Base-by-base conservation (phyloP, 2,113 vertebrate genomes). In the Phoxinus phoxinus region DNA sequence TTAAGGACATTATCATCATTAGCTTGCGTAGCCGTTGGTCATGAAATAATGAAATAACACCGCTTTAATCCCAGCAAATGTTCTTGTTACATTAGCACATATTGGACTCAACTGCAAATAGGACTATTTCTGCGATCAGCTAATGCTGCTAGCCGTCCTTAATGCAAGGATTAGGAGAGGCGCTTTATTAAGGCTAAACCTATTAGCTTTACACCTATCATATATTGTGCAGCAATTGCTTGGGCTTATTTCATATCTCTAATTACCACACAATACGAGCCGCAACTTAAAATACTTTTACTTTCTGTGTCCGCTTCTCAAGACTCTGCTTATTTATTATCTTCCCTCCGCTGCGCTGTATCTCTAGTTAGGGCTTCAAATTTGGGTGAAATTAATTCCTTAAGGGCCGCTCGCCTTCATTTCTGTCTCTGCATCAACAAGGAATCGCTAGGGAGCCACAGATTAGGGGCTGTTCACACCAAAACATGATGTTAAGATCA, bases 81-180 rank as follows among this genome's bases (percentile, higher is more conserved):
- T 90, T 89, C 76, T 91, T 91, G 85, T 87, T 89, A 86, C 78
- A 86, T 76, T 86, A 87, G 81, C 32, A 32, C 27, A 32, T 51
- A 53, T 67, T 53, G 82, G 41, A 87, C 75, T 93, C 89, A 87
- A 89, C 84, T 85, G 63, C 84, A 82, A 71, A 89, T 82, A 69
- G 81, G 63, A 59, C 44, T 71, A 37, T 89, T 85, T 84, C 85
- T 84, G 87, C 58, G 79, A 84, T 72, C 79, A 82, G 27, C 81
- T 86, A 73, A 87, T 65, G 72, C 65, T 25, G 46, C 61, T 71
- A 53, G 37, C 53, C 41, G 13, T 53, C 61, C 73, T 83, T 84
- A 84, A 83, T 87, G 61, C 74, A 51, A 46, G 86, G 86, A 84
- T 87, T 84, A 65, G 32, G 88, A 59, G 86, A 84, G 72, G 32